phyloP scores from a whole-genome alignment of 2,113 vertebrate species.

The Oenanthe melanoleuca region DNA sequence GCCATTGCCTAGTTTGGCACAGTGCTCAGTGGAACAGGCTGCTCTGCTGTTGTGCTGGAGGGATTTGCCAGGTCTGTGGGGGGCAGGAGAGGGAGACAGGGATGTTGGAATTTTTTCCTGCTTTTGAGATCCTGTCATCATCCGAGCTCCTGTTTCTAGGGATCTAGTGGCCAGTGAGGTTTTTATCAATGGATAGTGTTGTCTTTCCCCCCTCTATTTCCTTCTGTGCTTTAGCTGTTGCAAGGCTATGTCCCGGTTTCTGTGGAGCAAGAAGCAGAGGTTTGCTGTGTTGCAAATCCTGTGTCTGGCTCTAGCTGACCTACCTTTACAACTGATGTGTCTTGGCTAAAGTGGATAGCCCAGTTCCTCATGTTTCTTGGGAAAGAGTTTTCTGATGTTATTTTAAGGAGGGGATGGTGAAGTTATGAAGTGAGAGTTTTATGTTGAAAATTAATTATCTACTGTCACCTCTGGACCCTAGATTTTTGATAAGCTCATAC shows the following conservation, averaged over 20 bases:
- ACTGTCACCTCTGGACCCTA: neutral
- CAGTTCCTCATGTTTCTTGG: neutral
- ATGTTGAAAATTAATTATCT: neutral
- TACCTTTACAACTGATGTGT: neutral
- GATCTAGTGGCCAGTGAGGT: neutral
- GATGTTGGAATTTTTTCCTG: neutral
- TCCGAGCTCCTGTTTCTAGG: neutral
- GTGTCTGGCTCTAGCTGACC: neutral
- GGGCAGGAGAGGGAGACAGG: neutral
- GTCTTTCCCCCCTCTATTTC: neutral
- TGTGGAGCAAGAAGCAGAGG: neutral
- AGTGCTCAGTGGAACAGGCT: neutral
- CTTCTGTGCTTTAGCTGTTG: neutral
- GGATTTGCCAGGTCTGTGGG: neutral
- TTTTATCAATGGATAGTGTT: neutral
- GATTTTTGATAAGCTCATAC: neutral
- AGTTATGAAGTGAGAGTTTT: neutral
- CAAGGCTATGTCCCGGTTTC: neutral
- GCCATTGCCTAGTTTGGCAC: neutral
- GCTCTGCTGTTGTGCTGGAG: neutral
- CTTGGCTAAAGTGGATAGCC: neutral
- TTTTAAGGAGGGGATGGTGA: neutral
- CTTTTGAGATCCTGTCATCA: neutral
- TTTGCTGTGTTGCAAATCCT: neutral
- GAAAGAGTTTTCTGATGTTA: neutral